Evolutionary conservation across 2,888 invertebrate genomes (phyloP).

Genomic region (Diloba caeruleocephala): DNA sequence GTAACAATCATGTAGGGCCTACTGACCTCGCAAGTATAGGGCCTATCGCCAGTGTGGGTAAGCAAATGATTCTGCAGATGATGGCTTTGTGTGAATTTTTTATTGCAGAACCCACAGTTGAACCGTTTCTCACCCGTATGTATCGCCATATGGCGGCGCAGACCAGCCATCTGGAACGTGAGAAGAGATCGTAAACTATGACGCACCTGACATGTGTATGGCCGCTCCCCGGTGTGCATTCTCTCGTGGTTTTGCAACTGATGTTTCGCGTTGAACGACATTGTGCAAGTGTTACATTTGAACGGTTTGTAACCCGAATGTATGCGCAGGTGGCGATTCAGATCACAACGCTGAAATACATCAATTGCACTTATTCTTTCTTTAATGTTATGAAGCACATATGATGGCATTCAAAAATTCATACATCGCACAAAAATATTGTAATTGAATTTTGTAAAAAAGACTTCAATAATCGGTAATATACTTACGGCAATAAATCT

Average conservation of each 20-base stretch:
- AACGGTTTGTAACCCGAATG: constrained; percentile 87
- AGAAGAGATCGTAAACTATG: constrained; percentile 45
- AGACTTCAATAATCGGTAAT: neutral
- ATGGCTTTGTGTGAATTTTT: constrained; percentile 74
- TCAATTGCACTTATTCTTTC: constrained; percentile 56
- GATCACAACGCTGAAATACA: constrained; percentile 85
- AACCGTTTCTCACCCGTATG: constrained; percentile 74
- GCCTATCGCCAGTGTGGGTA: constrained; percentile 74
- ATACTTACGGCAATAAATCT: constrained; percentile 85
- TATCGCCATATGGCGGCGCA: constrained; percentile 73
- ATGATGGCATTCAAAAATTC: constrained; percentile 12
- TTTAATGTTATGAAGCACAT: constrained; percentile 22
- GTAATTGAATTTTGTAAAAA: neutral
- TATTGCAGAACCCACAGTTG: constrained; percentile 71
- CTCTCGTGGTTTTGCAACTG: constrained; percentile 87
- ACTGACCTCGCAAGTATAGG: constrained; percentile 77
- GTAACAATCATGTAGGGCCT: constrained; percentile 39
- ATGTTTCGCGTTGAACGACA: constrained; percentile 88
- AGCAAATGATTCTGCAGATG: constrained; percentile 75
- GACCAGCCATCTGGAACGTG: constrained; percentile 68
- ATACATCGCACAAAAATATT: neutral
- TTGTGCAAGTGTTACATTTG: constrained; percentile 83
- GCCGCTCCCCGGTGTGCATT: constrained; percentile 87
- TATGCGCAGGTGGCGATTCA: constrained; percentile 86
- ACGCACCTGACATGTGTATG: constrained; percentile 84